These are phyloP conservation scores for Plumapathes pennacea DNA, from an alignment of 92 coral and sea anemone species.

Conservation along the genomic window DNA sequence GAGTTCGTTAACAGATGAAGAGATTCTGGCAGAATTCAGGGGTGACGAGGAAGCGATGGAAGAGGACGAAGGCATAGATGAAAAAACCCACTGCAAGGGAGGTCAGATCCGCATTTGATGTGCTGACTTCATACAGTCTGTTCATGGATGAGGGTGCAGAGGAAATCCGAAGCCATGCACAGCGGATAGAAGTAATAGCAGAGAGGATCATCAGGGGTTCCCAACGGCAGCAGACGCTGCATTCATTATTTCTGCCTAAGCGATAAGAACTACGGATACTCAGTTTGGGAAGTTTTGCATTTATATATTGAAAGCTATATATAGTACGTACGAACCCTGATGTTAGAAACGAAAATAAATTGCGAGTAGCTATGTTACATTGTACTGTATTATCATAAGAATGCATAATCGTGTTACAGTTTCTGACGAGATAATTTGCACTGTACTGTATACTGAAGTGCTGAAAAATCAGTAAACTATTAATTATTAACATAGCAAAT, in stretches of 20 bases:
- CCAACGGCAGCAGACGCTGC: constrained; percentile 57
- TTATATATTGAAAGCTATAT: too few relatives aligned
- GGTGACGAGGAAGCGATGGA: constrained; percentile 31
- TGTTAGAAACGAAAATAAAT: too few relatives aligned
- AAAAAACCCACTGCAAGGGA: constrained; percentile 39
- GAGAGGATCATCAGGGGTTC: constrained; percentile 47
- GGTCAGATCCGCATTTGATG: constrained; percentile 44
- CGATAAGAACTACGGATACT: too few relatives aligned
- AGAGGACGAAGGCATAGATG: constrained; percentile 37
- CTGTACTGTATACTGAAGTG: too few relatives aligned
- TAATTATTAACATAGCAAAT: too few relatives aligned
- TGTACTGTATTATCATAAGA: too few relatives aligned
- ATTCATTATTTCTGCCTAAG: constrained; percentile 34
- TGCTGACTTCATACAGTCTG: constrained; percentile 55
- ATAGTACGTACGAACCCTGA: too few relatives aligned
- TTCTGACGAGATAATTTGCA: too few relatives aligned
- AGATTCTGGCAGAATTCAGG: constrained; percentile 30
- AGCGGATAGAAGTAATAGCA: constrained; percentile 40
- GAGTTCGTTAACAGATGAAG: constrained; percentile 19
- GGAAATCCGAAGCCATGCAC: constrained; percentile 56
- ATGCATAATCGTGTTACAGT: too few relatives aligned
- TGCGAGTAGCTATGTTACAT: too few relatives aligned
- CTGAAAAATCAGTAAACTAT: too few relatives aligned
- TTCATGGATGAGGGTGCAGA: constrained; percentile 40
- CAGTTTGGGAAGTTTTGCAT: too few relatives aligned